Conservation (phyloP, 2,113 vertebrate species). For the Oreotrochilus melanogaster region DNA sequence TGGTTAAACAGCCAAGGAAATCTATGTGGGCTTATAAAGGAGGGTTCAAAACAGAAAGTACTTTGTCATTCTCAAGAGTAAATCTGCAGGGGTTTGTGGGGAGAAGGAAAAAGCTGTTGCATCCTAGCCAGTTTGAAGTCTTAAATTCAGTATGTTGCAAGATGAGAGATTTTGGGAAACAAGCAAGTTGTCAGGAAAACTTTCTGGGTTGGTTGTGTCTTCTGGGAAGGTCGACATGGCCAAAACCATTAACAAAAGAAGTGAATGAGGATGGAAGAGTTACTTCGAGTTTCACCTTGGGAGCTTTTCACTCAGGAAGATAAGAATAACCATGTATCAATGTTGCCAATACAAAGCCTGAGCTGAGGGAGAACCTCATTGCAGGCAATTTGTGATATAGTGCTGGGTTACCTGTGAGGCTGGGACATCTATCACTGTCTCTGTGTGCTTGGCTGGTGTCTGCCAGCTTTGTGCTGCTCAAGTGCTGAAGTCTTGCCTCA, state of each 20-base stretch:
- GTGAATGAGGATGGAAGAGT: neutral
- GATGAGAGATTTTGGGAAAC: neutral
- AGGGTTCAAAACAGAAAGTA: neutral
- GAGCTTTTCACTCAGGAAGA: neutral
- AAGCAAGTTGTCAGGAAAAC: neutral
- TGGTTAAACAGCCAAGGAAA: neutral
- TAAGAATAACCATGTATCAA: neutral
- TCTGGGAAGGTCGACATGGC: neutral
- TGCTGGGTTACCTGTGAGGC: neutral
- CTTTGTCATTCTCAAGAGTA: neutral
- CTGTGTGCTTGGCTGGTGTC: neutral
- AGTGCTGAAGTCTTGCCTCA: neutral
- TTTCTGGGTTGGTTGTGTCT: neutral
- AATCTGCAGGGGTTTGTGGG: neutral
- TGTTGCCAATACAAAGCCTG: neutral
- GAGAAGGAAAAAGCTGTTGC: neutral
- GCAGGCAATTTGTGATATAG: neutral
- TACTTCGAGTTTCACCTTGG: neutral
- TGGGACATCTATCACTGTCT: neutral
- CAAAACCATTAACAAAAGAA: neutral
- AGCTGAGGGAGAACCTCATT: neutral
- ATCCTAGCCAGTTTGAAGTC: neutral
- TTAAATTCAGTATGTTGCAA: neutral
- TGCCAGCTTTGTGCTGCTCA: neutral
- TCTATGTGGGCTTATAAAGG: neutral